Evolutionary conservation across 2,888 invertebrate genomes (phyloP).

Genomic region (Drosophila niveifrons): DNA sequence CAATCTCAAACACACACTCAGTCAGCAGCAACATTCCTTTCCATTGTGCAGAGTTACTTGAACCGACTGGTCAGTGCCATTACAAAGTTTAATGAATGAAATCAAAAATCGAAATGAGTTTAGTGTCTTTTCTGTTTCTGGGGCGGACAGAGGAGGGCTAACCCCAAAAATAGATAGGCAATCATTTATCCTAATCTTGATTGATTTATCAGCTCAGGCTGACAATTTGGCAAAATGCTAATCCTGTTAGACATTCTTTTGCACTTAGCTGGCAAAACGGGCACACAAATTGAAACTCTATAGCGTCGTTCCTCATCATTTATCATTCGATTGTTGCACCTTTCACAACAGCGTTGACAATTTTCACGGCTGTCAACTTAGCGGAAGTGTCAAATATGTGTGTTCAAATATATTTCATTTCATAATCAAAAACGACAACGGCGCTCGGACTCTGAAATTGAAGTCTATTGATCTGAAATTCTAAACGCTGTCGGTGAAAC

Average conservation of each 20-base stretch:
- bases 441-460: slow-evolving; percentile 27
- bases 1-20: slow-evolving; percentile 1
- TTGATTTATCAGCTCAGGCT: slow-evolving; percentile 76
- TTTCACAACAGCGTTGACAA: slow-evolving; percentile 73
- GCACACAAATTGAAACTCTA: slow-evolving; percentile 4
- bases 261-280: slow-evolving; percentile 62
- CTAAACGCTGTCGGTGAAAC: slow-evolving; percentile 53
- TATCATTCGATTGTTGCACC: slow-evolving; percentile 73
- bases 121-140: slow-evolving; percentile 2
- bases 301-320: slow-evolving; percentile 47
- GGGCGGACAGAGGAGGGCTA: not conserved
- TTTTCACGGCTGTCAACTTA: slow-evolving; percentile 81
- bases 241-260: slow-evolving; percentile 79
- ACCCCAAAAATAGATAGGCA: slow-evolving; percentile 63
- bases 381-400: slow-evolving; percentile 76
- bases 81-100: slow-evolving; percentile 50
- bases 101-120: slow-evolving; percentile 30
- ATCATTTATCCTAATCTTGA: slow-evolving; percentile 74
- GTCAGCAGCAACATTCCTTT: slow-evolving; percentile 63
- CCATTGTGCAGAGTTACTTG: slow-evolving; percentile 67
- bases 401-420: slow-evolving; percentile 7
- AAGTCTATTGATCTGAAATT: slow-evolving; percentile 44
- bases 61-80: slow-evolving; percentile 68
- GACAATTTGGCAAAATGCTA: slow-evolving; percentile 51
- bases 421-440: slow-evolving; percentile 30